Evolutionary conservation across 2,888 invertebrate genomes (phyloP), one percentile per base, ranked within the genome.

Genomic region (Spodoptera littoralis): DNA sequence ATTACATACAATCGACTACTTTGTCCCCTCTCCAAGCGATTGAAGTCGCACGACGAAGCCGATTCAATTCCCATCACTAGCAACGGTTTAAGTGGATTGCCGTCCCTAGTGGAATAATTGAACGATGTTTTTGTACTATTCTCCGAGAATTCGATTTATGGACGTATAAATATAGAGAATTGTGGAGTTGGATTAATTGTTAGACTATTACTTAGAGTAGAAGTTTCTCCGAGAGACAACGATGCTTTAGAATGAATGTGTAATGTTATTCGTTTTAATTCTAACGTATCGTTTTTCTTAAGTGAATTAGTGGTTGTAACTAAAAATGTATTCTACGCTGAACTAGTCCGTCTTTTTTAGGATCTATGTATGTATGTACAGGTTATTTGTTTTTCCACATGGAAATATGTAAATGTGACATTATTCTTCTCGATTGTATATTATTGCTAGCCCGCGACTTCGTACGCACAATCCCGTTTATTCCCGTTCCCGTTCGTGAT

Each of bases 71-170:
- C 73, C 78, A 66, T 82, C 79, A 76, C 77, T 78, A 80, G 72
- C 54, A 64, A 71, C 55, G 73, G 87, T 88, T 88, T 87, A 89
- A 91, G 85, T 89, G 89, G 90, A 90, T 90, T 87, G 88, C 84
- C 71, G 81, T 82, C 80, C 86, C 82, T 80, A 76, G 62, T 82
- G 79, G 85, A 84, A 84, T 89, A 89, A 89, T 89, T 88, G 84
- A 86, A 84, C 84, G 80, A 83, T 81, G 85, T 84, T 85, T 83
- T 83, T 80, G 76, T 76, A 74, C 64, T 69, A 74, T 74, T 74
- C 65, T 63, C 64, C 43, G 64, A 64, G 71, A 71, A 64, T 67
- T 69, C 62, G 65, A 74, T 80, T 80, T 80, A 78, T 77, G 63
- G 61, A 54, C 67, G 54, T 65, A 70, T 79, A 62, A 66, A 71